Base-by-base conservation (phyloP, 2,797 vertebrate genomes). In the Takifugu ocellatus region DNA sequence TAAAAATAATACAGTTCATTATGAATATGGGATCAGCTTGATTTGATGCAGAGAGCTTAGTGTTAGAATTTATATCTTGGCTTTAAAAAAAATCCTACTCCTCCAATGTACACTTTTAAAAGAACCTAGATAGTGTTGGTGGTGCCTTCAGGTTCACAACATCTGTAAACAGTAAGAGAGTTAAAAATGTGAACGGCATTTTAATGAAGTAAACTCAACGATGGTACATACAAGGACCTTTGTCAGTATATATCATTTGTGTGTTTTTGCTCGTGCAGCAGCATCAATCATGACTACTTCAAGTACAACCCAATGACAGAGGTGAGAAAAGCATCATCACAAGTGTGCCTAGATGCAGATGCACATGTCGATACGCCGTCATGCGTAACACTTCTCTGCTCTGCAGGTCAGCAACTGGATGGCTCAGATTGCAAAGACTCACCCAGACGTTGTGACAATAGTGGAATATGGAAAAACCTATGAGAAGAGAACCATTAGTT, bases 251-350 rank as follows among this genome's bases (percentile, higher is more conserved):
- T 44, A 16, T 44, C n/a, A n/a, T 16, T 43, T 17, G 9, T 44
- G n/a, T 44, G 0, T 5, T 53, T 59, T 61, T 31, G 16, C 57
- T 25, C 68, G 26, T 55, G 5, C 31, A 43, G 49, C 79, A 89
- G 84, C 66, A 55, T 4, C 6, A 54, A 59, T 16, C 56, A 89
- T 29, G 74, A 88, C 68, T 87, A 89, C 79, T 83, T 51, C 68
- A 84, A 67, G 63, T 89, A 89, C 54, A 84, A 89, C 25, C 44
- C 71, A 29, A 86, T 88, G 84, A 0, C 24, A 0, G 85, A 88
- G 86, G 87, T 87, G 66, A 84, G 84, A 10, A 16, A 49, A 7
- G 16, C 42, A 25, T 0, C 1, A 25, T 14, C 24, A 2, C 15
- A 26, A 29, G 42, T 49, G 36, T 5, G 1, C 51, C 2, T 27